Evolutionary conservation across 2,888 invertebrate species (phyloP).

Genomic region (Eupeodes latifasciatus): DNA sequence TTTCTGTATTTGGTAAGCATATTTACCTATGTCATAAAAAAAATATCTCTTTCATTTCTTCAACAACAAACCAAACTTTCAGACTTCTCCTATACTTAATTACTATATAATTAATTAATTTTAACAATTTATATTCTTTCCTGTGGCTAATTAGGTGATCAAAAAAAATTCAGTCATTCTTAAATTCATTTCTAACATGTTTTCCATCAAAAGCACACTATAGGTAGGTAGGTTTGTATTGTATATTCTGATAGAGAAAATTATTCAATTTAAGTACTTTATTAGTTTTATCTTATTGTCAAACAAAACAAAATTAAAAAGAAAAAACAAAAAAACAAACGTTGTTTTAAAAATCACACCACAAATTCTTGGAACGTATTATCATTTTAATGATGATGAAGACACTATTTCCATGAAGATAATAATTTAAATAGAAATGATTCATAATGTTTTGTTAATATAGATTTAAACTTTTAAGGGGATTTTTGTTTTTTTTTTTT

Average conservation of each 20-base stretch:
- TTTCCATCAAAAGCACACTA: background rate
- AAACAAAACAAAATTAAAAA: background rate
- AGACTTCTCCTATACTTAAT: background rate
- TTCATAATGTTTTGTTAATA: constrained; percentile 15
- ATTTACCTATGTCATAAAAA: too few species aligned
- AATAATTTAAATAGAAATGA: constrained; percentile 17
- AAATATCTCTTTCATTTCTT: background rate
- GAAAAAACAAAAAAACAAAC: background rate
- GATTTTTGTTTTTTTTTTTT: background rate
- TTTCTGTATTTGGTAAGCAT: too few species aligned
- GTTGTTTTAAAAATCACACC: background rate
- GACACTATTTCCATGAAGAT: background rate
- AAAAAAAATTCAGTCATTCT: background rate
- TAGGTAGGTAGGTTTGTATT: too few species aligned
- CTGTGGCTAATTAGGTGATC: background rate
- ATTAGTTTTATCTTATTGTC: background rate
- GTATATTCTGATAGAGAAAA: background rate
- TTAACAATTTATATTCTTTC: background rate
- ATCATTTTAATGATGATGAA: constrained; percentile 27
- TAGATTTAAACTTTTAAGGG: background rate
- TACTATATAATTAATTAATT: background rate
- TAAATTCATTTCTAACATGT: background rate
- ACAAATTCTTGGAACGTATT: constrained; percentile 3
- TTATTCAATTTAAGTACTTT: background rate
- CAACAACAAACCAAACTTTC: background rate